Percentiles rank a stretch among this genome's conserved stretches.
These are phyloP conservation scores for Teleopsis dalmanni DNA, from an alignment of 1,140 invertebrate species.

Conservation along the genomic window DNA sequence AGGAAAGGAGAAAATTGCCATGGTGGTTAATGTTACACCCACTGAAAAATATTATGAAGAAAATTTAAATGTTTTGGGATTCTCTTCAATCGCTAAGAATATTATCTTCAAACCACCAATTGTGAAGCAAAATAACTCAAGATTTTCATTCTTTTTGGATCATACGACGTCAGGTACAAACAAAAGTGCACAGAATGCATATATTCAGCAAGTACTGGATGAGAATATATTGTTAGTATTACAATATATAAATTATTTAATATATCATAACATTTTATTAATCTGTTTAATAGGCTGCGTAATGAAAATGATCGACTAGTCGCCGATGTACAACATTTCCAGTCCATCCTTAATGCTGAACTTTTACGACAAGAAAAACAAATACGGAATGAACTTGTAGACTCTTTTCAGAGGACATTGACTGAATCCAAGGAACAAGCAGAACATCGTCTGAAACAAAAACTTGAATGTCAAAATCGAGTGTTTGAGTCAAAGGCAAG, in stretches of 20 bases:
- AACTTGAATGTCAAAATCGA: constrained; percentile 12
- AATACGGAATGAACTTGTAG: constrained; percentile 24
- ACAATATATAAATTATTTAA: constrained; percentile 13
- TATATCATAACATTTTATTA: constrained; percentile 13
- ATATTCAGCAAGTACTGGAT: constrained; percentile 17
- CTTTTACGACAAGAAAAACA: background rate
- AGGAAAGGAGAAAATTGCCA: constrained; percentile 63
- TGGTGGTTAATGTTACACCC: constrained; percentile 79
- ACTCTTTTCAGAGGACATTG: constrained; percentile 17
- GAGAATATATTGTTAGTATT: constrained; percentile 21
- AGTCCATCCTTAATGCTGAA: too few relatives aligned
- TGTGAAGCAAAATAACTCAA: constrained; percentile 22
- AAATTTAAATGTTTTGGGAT: constrained; percentile 69
- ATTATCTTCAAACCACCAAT: constrained; percentile 46
- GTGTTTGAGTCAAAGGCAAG: constrained; percentile 28
- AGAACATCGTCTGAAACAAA: background rate
- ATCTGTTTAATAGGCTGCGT: background rate
- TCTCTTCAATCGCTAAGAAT: constrained; percentile 65
- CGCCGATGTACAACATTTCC: too few relatives aligned
- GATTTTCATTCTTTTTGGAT: constrained; percentile 26
- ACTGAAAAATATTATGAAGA: constrained; percentile 64
- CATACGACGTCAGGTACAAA: constrained; percentile 8
- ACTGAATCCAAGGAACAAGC: background rate
- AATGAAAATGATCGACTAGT: background rate
- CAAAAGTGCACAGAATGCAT: constrained; percentile 3